Conservation (phyloP, 2,797 vertebrate species). For the Helarctos malayanus region DNA sequence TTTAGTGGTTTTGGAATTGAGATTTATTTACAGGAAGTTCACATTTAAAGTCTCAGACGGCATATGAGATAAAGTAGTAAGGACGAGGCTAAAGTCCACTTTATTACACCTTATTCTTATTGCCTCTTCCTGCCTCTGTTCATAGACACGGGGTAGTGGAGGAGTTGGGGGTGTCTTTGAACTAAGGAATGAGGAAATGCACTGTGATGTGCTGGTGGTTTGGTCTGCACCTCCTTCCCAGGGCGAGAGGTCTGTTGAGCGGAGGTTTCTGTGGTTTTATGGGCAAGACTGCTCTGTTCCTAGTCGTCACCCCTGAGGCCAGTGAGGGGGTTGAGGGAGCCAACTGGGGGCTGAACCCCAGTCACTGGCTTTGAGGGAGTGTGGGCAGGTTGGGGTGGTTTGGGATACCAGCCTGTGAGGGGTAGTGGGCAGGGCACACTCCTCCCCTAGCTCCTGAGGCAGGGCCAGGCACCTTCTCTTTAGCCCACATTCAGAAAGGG, state of each 20-base stretch:
- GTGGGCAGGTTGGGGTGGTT: background rate
- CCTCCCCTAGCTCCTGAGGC: background rate
- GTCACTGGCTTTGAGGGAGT: background rate
- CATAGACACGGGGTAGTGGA: background rate
- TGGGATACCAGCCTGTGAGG: background rate
- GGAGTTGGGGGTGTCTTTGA: background rate
- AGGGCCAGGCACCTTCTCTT: background rate
- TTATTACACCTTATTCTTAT: fast-evolving
- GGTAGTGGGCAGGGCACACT: background rate
- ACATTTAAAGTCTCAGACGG: fast-evolving
- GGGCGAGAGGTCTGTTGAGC: background rate
- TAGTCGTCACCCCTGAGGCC: background rate
- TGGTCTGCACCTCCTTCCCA: background rate
- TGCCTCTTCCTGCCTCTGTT: background rate
- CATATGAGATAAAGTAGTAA: fast-evolving
- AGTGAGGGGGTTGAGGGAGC: background rate
- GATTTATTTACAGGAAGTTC: background rate
- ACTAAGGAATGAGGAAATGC: background rate
- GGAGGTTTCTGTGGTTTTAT: background rate
- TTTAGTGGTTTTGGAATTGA: background rate
- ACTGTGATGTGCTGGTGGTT: background rate
- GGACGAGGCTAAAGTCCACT: background rate
- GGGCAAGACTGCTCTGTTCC: background rate
- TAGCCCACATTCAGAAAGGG: background rate
- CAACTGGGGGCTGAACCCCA: background rate